A percentile compares a stretch with the other conserved stretches of the same genome.
Evolutionary conservation across 2,797 vertebrate species (phyloP).

Genomic region (Enteromius anoplus): DNA sequence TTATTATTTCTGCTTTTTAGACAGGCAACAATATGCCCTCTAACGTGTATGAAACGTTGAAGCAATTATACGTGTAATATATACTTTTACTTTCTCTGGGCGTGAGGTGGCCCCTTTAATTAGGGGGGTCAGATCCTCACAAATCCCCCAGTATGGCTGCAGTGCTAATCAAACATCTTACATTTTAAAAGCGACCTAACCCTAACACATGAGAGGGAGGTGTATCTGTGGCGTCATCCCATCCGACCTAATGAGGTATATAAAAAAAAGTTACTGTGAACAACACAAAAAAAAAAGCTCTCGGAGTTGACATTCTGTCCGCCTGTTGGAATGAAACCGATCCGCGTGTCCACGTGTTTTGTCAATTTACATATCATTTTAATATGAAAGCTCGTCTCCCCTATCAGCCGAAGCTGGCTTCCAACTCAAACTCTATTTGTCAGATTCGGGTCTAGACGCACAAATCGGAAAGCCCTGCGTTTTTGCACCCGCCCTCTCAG

Average conservation of each 20-base stretch:
- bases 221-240: conserved; percentile 11
- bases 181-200: not conserved
- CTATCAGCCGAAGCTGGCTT: conserved; percentile 68
- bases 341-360: conserved; percentile 85
- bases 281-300: conserved; percentile 45
- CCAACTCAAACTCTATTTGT: conserved; percentile 65
- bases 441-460: conserved; percentile 34
- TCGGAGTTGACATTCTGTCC: conserved; percentile 70
- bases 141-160: not conserved
- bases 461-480: conserved; percentile 67
- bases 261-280: conserved; percentile 66
- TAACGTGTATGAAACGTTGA: not conserved
- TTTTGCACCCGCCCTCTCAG: conserved; percentile 72
- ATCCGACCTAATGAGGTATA: conserved; percentile 62
- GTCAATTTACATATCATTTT: conserved; percentile 79
- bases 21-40: not conserved
- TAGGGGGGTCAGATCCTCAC: not conserved
- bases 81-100: not conserved
- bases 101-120: not conserved
- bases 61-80: not conserved
- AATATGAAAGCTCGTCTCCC: conserved; percentile 74
- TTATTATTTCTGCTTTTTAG: not conserved
- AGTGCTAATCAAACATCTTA: not conserved
- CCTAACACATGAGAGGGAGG: not conserved
- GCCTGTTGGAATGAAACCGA: conserved; percentile 77